Evolutionary conservation across 1,140 invertebrate species (phyloP), one percentile per base, ranked within the genome.

Genomic region (Drosophila arizonae): DNA sequence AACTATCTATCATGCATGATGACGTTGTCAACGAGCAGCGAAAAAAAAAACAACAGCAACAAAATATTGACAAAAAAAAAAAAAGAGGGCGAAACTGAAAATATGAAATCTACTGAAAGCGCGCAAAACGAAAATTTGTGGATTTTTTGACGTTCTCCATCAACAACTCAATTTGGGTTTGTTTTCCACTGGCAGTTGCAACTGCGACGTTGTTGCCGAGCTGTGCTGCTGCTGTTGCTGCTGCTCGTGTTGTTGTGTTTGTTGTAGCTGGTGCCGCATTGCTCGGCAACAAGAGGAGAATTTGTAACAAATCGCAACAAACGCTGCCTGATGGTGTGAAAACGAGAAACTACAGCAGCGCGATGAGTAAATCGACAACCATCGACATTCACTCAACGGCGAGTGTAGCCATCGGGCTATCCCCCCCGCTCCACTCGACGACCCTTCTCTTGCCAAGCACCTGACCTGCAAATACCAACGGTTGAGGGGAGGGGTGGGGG

Each of bases 1-100:
- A 79, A 81, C 84, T 87, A 86, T 86, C 82, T 82, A 86, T 87
- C 82, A 86, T 86, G 76, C 76, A 86, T 72, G 78, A 85, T 70
- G 75, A 70, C 54, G 65, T 78, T 64, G 75, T 72, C 54, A 70
- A 51, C 50, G 78, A 79, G 30, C 46, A 55, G 69, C 62, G 48
- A 60, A 60, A 69, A 60, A 48, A 67, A 50, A 13, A 67, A 60
- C 21, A 24, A 24, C 21, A 17, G 17, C 17, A 24, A 24, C 21
- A 48, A 67, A 46, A 43, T n/a, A 55, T 62, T 17, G n/a, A 33
- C 26, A 63, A 61, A 26, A 39, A 1, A 28, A 1, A 28, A 39
- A 56, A 71, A 41, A 46, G 30, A 58, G 6, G 4, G 6, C 9
- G 3, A 57, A 71, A 43, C 43, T 58, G 51, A 57, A 67, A 68